A percentile compares a stretch with the other conserved stretches of the same genome.
Conservation (phyloP, 2,113 vertebrate genomes). For the Laticauda colubrina region DNA sequence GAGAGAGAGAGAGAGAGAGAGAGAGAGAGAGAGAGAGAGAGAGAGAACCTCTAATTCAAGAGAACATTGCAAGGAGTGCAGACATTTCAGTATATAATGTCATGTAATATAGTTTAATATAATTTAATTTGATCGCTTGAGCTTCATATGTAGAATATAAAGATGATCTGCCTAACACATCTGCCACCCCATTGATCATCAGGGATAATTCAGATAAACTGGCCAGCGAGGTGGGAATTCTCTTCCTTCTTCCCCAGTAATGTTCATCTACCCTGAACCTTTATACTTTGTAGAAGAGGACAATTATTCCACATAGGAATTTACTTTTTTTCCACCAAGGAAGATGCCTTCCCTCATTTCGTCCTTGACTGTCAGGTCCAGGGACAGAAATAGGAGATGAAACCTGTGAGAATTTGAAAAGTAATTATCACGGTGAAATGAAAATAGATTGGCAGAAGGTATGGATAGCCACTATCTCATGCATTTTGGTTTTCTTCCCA, state of each 20-base stretch:
- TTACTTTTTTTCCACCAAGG: neutral
- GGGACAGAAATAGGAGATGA: neutral
- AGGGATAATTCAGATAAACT: neutral
- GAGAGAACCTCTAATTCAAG: neutral
- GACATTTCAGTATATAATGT: neutral
- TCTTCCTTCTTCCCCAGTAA: neutral
- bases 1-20: accelerated
- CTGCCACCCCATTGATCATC: neutral
- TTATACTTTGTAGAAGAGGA: neutral
- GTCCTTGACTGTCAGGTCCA: neutral
- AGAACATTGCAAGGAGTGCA: neutral
- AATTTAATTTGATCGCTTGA: neutral
- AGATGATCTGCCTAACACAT: neutral
- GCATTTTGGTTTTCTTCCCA: neutral
- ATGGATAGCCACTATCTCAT: neutral
- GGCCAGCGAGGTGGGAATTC: neutral
- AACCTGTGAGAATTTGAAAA: neutral
- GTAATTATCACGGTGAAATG: neutral
- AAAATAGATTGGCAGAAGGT: neutral
- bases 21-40: too few relatives aligned
- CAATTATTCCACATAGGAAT: neutral
- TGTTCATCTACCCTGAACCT: neutral
- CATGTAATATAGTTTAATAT: neutral
- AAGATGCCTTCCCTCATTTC: neutral
- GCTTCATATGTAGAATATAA: neutral